Evolutionary conservation across 2,888 invertebrate genomes (phyloP).

Genomic region (Sminthurinus aureus): DNA sequence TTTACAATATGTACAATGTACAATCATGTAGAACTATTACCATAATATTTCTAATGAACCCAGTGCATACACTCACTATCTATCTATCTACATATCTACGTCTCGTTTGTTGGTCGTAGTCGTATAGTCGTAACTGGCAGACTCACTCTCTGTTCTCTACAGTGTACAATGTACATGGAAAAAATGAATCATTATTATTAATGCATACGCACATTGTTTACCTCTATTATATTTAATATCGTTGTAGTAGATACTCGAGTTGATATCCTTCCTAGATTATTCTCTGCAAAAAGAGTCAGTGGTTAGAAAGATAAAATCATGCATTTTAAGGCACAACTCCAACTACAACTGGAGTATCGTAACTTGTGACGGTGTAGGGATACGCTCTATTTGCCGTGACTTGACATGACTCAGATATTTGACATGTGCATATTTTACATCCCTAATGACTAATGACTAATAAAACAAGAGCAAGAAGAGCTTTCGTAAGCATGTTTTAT

Average conservation of each 20-base stretch:
- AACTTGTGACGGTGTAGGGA: too few species aligned
- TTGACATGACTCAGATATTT: background rate
- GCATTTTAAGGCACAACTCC: too few species aligned
- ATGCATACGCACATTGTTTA: conserved; percentile 17
- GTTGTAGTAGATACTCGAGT: conserved; percentile 6
- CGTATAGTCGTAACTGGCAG: background rate
- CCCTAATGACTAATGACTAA: too few species aligned
- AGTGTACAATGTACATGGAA: background rate
- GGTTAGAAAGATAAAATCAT: too few species aligned
- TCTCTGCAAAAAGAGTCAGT: too few species aligned
- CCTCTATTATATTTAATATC: conserved; percentile 23
- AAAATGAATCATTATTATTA: too few species aligned
- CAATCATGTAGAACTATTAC: background rate
- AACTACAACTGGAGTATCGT: too few species aligned
- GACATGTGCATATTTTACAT: background rate
- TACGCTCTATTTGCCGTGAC: background rate
- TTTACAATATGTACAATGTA: background rate
- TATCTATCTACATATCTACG: conserved; percentile 16
- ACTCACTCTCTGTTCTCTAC: background rate
- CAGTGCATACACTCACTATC: conserved; percentile 7
- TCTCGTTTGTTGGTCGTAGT: too few species aligned
- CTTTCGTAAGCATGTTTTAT: too few species aligned
- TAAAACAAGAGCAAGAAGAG: too few species aligned
- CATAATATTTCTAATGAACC: background rate
- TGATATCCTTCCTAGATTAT: conserved; percentile 14